Evolutionary conservation across 1,140 invertebrate species (phyloP).

Genomic region (Sipha flava): DNA sequence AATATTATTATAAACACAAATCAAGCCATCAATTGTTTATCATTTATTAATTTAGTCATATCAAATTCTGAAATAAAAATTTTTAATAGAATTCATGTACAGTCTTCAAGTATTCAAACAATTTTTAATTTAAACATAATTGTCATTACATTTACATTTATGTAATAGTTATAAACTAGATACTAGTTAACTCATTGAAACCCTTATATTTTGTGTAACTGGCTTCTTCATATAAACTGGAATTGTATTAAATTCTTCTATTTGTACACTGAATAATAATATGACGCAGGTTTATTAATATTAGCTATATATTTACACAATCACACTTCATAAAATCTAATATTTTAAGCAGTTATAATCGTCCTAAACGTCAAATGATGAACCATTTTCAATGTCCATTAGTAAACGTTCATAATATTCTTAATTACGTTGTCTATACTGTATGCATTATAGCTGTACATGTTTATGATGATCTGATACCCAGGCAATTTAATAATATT

Average conservation of each 20-base stretch:
- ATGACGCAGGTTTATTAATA: not conserved
- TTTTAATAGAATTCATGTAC: no score
- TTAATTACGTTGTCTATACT: not conserved
- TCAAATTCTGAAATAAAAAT: no score
- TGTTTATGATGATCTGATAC: not conserved
- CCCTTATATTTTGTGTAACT: not conserved
- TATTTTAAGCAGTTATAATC: not conserved
- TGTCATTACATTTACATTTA: no score
- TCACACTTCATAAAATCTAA: not conserved
- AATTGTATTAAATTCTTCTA: not conserved
- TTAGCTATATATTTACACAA: not conserved
- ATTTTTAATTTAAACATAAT: no score
- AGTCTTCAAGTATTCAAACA: no score
- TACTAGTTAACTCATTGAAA: conserved; percentile 5
- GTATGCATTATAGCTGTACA: not conserved
- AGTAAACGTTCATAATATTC: not conserved
- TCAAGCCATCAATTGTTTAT: no score
- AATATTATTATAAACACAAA: no score
- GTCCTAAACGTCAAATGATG: not conserved
- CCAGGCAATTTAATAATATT: not conserved
- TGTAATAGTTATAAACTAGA: no score
- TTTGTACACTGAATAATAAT: not conserved
- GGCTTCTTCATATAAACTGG: not conserved
- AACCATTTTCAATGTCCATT: not conserved
- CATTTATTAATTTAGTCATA: no score